These are phyloP conservation scores for Scaptomyza flava DNA, from an alignment of 2,888 invertebrate species.

Conservation along the genomic window DNA sequence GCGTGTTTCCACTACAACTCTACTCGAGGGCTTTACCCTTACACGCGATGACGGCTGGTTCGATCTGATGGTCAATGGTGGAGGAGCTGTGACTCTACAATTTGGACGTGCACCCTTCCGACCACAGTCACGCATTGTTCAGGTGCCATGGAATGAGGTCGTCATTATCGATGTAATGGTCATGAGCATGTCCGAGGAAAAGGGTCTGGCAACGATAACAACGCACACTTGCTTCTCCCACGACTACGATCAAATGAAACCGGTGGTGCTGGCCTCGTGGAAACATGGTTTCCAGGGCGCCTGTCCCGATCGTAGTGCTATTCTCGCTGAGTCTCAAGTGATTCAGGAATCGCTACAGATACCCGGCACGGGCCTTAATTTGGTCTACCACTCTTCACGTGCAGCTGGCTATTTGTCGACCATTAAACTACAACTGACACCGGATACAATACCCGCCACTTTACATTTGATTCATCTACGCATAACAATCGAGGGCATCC, in stretches of 20 bases:
- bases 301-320: constrained; percentile 96
- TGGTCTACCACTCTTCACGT: constrained; percentile 98
- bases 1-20: constrained; percentile 95
- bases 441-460: constrained; percentile 91
- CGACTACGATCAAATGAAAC: constrained; percentile 96
- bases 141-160: constrained; percentile 99
- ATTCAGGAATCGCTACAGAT: constrained; percentile 97
- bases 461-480: constrained; percentile 95
- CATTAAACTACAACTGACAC: constrained; percentile 95
- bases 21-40: constrained; percentile 97
- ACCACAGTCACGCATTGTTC: constrained; percentile 93
- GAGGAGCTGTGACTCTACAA: constrained; percentile 97
- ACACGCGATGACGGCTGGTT: constrained; percentile 98
- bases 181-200: constrained; percentile 93
- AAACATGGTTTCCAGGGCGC: constrained; percentile 97
- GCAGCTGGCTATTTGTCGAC: constrained; percentile 97
- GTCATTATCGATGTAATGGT: constrained; percentile 95
- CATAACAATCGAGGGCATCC: constrained; percentile 97
- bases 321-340: constrained; percentile 95
- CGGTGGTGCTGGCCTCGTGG: constrained; percentile 96
- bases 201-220: constrained; percentile 87
- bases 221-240: constrained; percentile 94
- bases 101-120: constrained; percentile 97
- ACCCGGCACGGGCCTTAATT: constrained; percentile 96
- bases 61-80: constrained; percentile 99